A percentile compares a stretch with the other conserved stretches of the same genome.
These are phyloP conservation scores for Zeugodacus cucurbitae DNA, from an alignment of 1,140 invertebrate genomes.

Conservation along the genomic window DNA sequence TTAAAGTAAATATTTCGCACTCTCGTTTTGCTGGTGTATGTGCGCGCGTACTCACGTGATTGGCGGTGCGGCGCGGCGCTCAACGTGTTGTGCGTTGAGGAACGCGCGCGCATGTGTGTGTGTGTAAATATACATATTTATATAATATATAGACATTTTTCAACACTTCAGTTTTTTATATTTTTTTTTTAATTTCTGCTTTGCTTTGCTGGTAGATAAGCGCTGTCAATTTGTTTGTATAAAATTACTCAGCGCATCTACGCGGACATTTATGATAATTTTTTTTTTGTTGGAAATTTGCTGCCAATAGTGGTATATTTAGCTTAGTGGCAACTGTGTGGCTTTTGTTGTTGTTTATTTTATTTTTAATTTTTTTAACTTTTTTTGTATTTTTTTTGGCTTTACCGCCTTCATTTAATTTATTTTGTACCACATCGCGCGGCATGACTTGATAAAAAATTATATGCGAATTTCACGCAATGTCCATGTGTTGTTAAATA, in stretches of 20 bases:
- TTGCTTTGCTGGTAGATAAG: background rate
- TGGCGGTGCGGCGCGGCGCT: too few relatives aligned
- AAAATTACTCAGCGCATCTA: background rate
- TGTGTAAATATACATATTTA: background rate
- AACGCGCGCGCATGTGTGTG: background rate
- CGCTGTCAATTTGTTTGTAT: background rate
- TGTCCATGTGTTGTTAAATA: background rate
- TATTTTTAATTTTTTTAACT: background rate
- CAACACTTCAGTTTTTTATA: background rate
- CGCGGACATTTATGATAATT: background rate
- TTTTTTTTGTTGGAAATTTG: background rate
- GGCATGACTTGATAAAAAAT: background rate
- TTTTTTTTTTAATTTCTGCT: background rate
- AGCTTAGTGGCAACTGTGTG: background rate
- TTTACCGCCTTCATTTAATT: too few relatives aligned
- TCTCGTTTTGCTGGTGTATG: background rate
- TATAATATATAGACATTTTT: background rate
- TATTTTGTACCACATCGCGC: background rate
- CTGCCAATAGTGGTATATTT: background rate
- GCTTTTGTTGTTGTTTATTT: background rate
- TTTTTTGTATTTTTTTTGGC: background rate
- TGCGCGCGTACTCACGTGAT: slow-evolving; percentile 1
- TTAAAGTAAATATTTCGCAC: background rate
- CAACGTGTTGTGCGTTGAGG: background rate
- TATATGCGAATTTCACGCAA: background rate